A percentile compares a stretch with the other conserved stretches of the same genome.
phyloP scores from a whole-genome alignment of 1,140 invertebrate genomes.

The Archegozetes longisetosus region DNA sequence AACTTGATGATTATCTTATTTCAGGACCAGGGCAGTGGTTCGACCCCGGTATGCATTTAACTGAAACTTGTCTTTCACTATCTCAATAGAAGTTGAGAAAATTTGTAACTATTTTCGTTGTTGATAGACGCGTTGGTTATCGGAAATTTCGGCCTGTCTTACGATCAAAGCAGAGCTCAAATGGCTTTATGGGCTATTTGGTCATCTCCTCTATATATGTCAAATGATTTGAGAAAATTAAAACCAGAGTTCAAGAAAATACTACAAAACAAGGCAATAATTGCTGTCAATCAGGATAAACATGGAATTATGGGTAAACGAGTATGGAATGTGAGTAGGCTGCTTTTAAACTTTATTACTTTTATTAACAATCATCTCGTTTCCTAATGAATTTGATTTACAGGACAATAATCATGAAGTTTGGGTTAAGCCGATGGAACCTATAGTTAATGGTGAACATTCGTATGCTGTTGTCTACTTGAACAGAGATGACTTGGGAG shows the following conservation, averaged over 20 bases:
- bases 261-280: slow-evolving; percentile 80
- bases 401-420: background rate
- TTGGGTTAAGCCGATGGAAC: background rate
- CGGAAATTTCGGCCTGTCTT: slow-evolving; percentile 91
- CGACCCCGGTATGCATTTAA: slow-evolving; percentile 35
- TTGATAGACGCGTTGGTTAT: background rate
- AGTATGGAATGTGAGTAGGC: slow-evolving; percentile 36
- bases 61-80: slow-evolving; percentile 1
- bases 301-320: slow-evolving; percentile 61
- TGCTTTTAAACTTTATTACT: background rate
- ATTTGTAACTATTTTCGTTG: background rate
- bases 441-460: slow-evolving; percentile 3
- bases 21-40: slow-evolving; percentile 37
- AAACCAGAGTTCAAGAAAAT: slow-evolving; percentile 78
- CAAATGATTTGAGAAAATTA: slow-evolving; percentile 79
- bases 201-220: slow-evolving; percentile 93
- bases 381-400: background rate
- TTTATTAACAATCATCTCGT: background rate
- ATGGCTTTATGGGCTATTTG: slow-evolving; percentile 98
- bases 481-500: slow-evolving; percentile 4
- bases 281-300: slow-evolving; percentile 87
- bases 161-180: slow-evolving; percentile 87
- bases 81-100: too few relatives aligned
- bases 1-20: too few relatives aligned
- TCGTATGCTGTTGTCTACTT: slow-evolving; percentile 13